phyloP scores from a whole-genome alignment of 1,140 invertebrate species.

The Drosophila gunungcola region DNA sequence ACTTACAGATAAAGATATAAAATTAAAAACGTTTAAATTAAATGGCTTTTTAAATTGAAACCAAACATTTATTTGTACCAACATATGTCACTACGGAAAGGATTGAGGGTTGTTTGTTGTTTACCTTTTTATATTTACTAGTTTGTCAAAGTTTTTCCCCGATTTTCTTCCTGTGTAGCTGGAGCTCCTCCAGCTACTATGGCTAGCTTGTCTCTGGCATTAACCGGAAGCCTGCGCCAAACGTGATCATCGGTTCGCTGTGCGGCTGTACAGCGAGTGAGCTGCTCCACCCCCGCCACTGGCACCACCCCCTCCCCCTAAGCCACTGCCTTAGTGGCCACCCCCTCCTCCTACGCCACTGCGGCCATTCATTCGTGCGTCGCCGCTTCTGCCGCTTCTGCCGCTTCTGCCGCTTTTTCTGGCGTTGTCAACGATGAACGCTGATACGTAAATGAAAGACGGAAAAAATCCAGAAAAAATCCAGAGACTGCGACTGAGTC shows the following conservation, averaged over 20 bases:
- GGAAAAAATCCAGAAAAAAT: constrained; percentile 34
- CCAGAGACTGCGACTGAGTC: constrained; percentile 57
- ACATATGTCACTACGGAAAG: too few species aligned
- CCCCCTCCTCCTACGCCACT: constrained; percentile 22
- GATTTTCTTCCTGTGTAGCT: constrained; percentile 11
- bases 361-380: constrained; percentile 77
- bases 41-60: too few species aligned
- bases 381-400: constrained; percentile 18
- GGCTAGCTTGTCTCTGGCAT: constrained; percentile 57
- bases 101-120: too few species aligned
- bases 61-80: too few species aligned
- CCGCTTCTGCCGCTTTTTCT: constrained; percentile 31
- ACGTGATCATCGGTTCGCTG: constrained; percentile 83
- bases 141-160: too few species aligned
- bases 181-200: constrained; percentile 49
- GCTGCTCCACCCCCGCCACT: constrained; percentile 44
- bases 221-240: constrained; percentile 84
- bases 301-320: background rate
- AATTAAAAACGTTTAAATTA: too few species aligned
- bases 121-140: too few species aligned
- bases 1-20: too few species aligned
- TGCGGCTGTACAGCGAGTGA: constrained; percentile 65
- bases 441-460: constrained; percentile 73
- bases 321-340: background rate
- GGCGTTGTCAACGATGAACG: constrained; percentile 76